These are phyloP conservation scores for Hassar affinis DNA, from an alignment of 2,113 vertebrate species.

Conservation along the genomic window DNA sequence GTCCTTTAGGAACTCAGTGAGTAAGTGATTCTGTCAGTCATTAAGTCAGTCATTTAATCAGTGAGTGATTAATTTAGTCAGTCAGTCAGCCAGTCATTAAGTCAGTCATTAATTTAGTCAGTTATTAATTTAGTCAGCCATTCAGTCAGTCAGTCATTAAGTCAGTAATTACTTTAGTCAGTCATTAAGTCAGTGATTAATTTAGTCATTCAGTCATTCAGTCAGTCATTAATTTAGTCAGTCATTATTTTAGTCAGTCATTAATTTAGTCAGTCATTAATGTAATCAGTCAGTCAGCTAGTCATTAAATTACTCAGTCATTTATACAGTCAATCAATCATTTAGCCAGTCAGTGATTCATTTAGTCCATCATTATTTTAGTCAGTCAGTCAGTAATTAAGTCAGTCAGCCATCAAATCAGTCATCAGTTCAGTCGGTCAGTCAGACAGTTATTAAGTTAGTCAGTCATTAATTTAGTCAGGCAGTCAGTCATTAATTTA, in stretches of 20 bases:
- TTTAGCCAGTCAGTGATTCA: background rate
- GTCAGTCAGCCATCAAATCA: background rate
- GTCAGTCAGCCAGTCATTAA: too few species aligned
- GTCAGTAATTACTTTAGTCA: too few species aligned
- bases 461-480: background rate
- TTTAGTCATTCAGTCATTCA: background rate
- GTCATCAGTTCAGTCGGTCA: background rate
- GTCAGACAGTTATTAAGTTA: rapidly evolving
- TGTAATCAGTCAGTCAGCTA: background rate
- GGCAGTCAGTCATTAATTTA: background rate
- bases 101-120: too few species aligned
- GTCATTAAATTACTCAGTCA: background rate
- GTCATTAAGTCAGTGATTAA: background rate
- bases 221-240: background rate
- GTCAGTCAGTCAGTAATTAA: background rate
- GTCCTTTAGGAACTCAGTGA: too few species aligned
- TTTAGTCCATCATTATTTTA: background rate
- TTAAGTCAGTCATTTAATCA: too few species aligned
- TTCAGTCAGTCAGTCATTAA: too few species aligned
- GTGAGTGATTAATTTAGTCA: too few species aligned
- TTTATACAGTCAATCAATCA: background rate
- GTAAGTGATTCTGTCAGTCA: too few species aligned
- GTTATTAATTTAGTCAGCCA: too few species aligned
- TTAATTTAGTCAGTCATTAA: background rate
- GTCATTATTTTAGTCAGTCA: background rate